phyloP scores from a whole-genome alignment of 2,113 vertebrate species.

The Nerophis ophidion region DNA sequence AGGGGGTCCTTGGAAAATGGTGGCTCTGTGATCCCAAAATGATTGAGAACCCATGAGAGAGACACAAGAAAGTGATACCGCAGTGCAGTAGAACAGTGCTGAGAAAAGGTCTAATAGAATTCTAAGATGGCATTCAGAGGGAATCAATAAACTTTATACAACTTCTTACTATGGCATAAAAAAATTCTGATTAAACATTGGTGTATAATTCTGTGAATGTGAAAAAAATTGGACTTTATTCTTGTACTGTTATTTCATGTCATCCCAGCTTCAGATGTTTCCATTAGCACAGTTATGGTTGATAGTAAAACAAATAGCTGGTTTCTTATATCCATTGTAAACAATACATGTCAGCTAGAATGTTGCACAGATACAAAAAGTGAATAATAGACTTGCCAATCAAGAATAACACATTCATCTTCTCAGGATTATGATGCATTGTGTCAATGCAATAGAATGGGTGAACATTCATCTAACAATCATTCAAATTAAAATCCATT shows the following conservation, averaged over 20 bases:
- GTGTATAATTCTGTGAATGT: too few species aligned
- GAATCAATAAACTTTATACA: too few species aligned
- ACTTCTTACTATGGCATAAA: too few species aligned
- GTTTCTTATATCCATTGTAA: slow-evolving; percentile 17
- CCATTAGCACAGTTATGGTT: slow-evolving; percentile 37
- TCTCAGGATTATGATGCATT: slow-evolving; percentile 6
- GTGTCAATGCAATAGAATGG: slow-evolving; percentile 2
- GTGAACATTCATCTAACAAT: background rate
- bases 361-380: slow-evolving; percentile 4
- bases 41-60: too few species aligned
- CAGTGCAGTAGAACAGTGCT: too few species aligned
- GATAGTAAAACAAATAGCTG: slow-evolving; percentile 27
- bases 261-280: slow-evolving; percentile 18
- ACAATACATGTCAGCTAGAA: slow-evolving; percentile 27
- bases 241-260: slow-evolving; percentile 36
- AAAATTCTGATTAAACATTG: too few species aligned
- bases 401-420: slow-evolving; percentile 21
- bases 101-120: too few species aligned
- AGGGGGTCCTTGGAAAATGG: too few species aligned
- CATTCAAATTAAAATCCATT: slow-evolving; percentile 1
- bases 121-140: too few species aligned
- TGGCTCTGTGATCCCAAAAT: too few species aligned
- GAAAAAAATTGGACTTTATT: slow-evolving; percentile 28
- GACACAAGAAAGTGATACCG: too few species aligned
- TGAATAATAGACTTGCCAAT: slow-evolving; percentile 18